Evolutionary conservation across 2,888 invertebrate species (phyloP), one percentile per base, ranked within the genome.

Genomic region (Ditylenchus weischeri): DNA sequence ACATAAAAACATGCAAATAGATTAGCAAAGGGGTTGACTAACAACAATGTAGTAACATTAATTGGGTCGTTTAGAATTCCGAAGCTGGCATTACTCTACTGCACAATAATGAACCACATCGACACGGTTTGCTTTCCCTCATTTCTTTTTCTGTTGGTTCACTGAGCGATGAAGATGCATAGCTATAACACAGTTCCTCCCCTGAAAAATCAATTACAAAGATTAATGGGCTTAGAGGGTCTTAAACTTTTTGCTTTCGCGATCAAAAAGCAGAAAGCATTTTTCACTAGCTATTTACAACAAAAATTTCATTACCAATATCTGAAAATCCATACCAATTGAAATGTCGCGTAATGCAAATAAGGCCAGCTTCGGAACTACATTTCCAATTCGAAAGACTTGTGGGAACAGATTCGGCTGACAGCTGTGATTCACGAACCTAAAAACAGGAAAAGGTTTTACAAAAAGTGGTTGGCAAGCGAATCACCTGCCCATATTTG

Each of bases 361-460:
- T 10, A 79, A 64, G 18, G 68, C 78, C 21, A 74, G 71, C 7
- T 67, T 66, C 4, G 79, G 79, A 11, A 74, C 68, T 36, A 69
- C 69, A 3, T 65, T 71, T 18, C 76, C 77, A 4, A 76, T 49
- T 43, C 79, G 69, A 11, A 78, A 69, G 15, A 75, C 61, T 21
- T 76, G 70, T 10, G 76, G 70, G 23, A 66, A 65, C 18, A 79
- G 69, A 66, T 79, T 79, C 19, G 80, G 79, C 18, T 74, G 71
- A 58, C 80, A 80, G 59, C 77, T 76, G 66, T 80, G 80, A 58
- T 80, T 80, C 54, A 78, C 67, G 59, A 79, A 79, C 11, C 80
- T 70, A 2, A 78, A 77, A 21, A 54, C 11, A 10, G n/a, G 21
- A 15, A 15, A 54, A 54, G 10, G 11, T 54, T 11, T 7, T 15